Evolutionary conservation across 2,888 invertebrate species (phyloP).

Genomic region (Sphecodes monilicornis): DNA sequence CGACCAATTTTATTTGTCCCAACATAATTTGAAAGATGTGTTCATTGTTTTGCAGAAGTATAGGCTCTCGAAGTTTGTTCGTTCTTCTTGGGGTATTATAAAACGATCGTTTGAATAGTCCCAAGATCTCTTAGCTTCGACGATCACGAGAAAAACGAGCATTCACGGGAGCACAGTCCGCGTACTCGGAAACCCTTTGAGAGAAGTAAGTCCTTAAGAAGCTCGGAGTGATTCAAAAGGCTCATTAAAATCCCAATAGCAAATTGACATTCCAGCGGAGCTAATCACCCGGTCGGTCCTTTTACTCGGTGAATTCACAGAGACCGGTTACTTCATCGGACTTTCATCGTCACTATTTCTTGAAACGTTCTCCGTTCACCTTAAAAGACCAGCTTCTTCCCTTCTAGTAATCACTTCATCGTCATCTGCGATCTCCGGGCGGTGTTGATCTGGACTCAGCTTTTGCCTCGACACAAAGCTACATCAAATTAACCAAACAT

Average conservation of each 20-base stretch:
- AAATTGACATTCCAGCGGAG: conserved; percentile 30
- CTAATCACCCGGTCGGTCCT: conserved; percentile 38
- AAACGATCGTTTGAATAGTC: not conserved
- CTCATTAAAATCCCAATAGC: conserved; percentile 32
- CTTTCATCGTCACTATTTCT: conserved; percentile 30
- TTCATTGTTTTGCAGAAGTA: not conserved
- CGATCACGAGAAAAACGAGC: not conserved
- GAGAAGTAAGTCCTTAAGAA: conserved; percentile 18
- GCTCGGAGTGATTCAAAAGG: conserved; percentile 24
- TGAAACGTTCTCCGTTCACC: not conserved
- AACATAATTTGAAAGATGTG: not conserved
- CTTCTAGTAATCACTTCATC: too few relatives aligned
- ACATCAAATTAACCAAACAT: not conserved
- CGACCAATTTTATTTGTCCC: not conserved
- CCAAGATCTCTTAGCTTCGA: not conserved
- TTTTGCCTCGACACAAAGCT: not conserved
- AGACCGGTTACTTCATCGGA: conserved; percentile 36
- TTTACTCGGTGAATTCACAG: conserved; percentile 30
- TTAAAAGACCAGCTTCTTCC: not conserved
- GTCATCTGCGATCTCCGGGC: not conserved
- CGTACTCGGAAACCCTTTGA: not conserved
- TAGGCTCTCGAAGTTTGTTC: not conserved
- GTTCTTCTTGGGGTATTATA: not conserved
- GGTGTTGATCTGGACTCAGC: not conserved
- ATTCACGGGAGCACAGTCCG: not conserved